Conservation (phyloP, 2,113 vertebrate species). For the Anhinga anhinga region DNA sequence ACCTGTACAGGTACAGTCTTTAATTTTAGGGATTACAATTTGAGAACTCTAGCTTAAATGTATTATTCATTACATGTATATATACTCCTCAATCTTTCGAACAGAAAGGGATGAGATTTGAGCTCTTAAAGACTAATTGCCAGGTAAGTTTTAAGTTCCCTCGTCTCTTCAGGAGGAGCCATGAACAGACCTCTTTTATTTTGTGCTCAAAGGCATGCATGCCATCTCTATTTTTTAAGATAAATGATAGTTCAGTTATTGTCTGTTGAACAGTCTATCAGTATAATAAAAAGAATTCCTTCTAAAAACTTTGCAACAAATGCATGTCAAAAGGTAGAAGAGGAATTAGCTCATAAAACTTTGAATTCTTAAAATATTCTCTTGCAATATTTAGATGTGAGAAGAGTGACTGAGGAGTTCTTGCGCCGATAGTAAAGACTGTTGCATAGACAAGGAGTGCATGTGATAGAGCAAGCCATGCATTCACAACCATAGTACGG, state of each 20-base stretch:
- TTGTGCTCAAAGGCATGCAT: not conserved
- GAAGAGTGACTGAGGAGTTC: not conserved
- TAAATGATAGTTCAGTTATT: not conserved
- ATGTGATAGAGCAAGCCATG: not conserved
- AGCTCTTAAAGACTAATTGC: not conserved
- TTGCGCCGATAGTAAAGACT: not conserved
- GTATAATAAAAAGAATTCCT: not conserved
- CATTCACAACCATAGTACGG: not conserved
- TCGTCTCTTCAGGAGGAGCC: not conserved
- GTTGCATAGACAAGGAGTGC: not conserved
- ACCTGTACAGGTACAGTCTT: not conserved
- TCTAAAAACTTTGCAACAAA: not conserved
- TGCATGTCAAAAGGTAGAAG: not conserved
- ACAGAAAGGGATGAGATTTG: not conserved
- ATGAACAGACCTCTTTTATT: not conserved
- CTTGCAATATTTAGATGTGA: not conserved
- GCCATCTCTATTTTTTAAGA: not conserved
- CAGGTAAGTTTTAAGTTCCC: not conserved
- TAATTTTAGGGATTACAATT: not conserved
- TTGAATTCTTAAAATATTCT: not conserved
- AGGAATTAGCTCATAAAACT: not conserved
- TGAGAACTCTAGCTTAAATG: not conserved
- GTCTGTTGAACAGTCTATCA: not conserved
- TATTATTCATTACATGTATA: not conserved
- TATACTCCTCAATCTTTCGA: not conserved